phyloP scores from a whole-genome alignment of 2,113 vertebrate genomes.

The Naja naja region DNA sequence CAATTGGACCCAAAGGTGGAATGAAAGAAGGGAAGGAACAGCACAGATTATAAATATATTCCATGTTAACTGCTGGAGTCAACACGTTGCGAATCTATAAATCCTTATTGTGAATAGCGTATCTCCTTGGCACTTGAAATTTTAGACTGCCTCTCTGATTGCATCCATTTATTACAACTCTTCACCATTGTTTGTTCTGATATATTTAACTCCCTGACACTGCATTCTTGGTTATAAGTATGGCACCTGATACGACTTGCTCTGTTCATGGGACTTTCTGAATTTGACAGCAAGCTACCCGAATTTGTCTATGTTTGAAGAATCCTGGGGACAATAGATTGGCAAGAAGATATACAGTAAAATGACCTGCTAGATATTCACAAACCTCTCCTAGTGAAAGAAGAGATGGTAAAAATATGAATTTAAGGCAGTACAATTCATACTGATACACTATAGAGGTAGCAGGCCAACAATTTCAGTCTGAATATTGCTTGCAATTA shows the following conservation, averaged over 20 bases:
- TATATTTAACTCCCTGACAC: neutral
- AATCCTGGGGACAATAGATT: neutral
- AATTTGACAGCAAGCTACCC: neutral
- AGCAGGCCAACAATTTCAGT: neutral
- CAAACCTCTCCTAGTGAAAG: neutral
- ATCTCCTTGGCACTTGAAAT: neutral
- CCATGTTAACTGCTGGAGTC: neutral
- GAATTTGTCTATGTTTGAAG: neutral
- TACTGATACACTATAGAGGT: too few relatives aligned
- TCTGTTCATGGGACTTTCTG: neutral
- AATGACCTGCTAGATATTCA: neutral
- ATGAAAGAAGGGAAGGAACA: neutral
- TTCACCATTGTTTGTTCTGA: neutral
- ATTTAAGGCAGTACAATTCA: neutral
- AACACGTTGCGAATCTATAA: neutral
- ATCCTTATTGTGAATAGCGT: neutral
- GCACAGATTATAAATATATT: neutral
- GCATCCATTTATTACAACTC: neutral
- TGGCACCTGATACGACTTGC: neutral
- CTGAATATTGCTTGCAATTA: neutral
- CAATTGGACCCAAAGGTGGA: neutral
- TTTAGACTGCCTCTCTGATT: neutral
- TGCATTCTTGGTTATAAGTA: neutral
- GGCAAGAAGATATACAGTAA: neutral
- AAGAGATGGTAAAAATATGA: neutral